phyloP scores from a whole-genome alignment of 2,797 vertebrate species.

The Petrocephalus sullivani region DNA sequence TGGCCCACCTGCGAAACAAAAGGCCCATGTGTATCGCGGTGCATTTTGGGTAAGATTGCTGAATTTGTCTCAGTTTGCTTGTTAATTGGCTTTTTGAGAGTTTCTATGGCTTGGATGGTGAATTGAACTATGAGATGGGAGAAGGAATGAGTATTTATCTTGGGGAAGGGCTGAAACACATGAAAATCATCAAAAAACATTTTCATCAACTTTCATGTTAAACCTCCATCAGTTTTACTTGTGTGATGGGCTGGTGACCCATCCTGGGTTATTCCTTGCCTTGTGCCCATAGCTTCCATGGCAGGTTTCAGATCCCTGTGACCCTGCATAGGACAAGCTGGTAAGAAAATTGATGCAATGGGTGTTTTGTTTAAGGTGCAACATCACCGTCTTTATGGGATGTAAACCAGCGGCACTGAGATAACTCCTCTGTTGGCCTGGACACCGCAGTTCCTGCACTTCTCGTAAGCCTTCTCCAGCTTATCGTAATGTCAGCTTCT shows the following conservation, averaged over 20 bases:
- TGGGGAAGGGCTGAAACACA: neutral
- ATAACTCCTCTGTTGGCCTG: neutral
- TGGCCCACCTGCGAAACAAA: slow-evolving; percentile 44
- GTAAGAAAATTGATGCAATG: neutral
- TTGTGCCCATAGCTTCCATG: neutral
- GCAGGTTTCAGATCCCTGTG: neutral
- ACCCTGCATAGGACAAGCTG: neutral
- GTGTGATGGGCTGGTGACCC: neutral
- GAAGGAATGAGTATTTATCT: neutral
- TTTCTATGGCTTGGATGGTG: neutral
- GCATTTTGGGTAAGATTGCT: slow-evolving; percentile 40
- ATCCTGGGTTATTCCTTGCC: neutral
- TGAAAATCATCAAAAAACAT: neutral
- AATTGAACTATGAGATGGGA: neutral
- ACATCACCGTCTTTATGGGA: neutral
- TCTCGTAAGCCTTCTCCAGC: neutral
- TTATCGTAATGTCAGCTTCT: neutral
- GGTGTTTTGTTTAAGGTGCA: neutral
- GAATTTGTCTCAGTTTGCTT: slow-evolving; percentile 19
- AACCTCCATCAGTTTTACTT: neutral
- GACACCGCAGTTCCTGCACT: neutral
- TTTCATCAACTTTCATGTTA: neutral
- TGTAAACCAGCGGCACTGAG: neutral
- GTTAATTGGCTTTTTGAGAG: neutral
- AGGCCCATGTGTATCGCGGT: slow-evolving; percentile 35